Conservation (phyloP, 1,140 invertebrate genomes). For the Nixonia krombeini region DNA sequence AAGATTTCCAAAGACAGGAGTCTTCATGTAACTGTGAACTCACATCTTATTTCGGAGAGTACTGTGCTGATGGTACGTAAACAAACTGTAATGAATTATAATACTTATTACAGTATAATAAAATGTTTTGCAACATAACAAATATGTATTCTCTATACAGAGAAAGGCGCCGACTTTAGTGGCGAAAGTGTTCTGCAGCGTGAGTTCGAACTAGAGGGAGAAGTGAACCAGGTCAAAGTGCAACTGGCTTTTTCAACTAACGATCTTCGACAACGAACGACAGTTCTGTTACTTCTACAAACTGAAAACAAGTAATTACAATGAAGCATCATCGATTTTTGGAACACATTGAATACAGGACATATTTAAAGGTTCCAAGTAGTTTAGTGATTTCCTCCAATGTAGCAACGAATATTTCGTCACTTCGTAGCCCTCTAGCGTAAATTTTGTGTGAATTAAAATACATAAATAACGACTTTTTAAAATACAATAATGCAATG, state of each 20-base stretch:
- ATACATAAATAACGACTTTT: too few relatives aligned
- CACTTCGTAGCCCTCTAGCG: too few relatives aligned
- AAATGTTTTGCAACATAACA: background rate
- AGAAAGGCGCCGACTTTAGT: constrained; percentile 90
- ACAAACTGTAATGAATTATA: too few relatives aligned
- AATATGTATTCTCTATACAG: too few relatives aligned
- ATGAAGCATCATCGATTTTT: background rate
- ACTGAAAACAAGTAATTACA: constrained; percentile 82
- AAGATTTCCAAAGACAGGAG: constrained; percentile 88
- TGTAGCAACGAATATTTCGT: too few relatives aligned
- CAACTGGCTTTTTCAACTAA: constrained; percentile 87
- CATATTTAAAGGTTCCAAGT: too few relatives aligned
- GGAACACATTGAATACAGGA: too few relatives aligned
- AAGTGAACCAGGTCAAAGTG: constrained; percentile 82
- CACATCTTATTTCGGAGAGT: constrained; percentile 89
- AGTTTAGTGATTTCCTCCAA: too few relatives aligned
- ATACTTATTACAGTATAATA: background rate
- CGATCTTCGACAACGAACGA: constrained; percentile 81
- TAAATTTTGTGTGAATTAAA: too few relatives aligned
- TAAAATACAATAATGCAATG: too few relatives aligned
- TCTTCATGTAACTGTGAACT: constrained; percentile 90
- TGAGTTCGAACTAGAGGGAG: constrained; percentile 80
- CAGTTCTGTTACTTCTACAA: constrained; percentile 82
- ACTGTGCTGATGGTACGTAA: constrained; percentile 75
- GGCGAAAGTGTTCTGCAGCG: constrained; percentile 86